A percentile compares a stretch with the other conserved stretches of the same genome.
Conservation (phyloP, 2,113 vertebrate genomes). For the Martes martes region DNA sequence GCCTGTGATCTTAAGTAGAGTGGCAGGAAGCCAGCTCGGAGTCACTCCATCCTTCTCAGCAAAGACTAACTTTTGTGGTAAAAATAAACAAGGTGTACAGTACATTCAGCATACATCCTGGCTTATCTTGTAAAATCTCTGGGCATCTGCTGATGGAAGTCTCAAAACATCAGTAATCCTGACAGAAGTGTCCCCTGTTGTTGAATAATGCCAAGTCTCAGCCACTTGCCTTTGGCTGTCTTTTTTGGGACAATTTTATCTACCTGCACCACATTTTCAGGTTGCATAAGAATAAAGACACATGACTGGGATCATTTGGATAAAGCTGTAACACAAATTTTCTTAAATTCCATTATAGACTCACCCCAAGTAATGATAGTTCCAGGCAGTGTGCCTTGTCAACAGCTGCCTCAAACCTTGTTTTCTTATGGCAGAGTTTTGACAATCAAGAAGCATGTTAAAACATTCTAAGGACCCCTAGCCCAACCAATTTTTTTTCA, state of each 20-base stretch:
- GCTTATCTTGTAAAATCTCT: background rate
- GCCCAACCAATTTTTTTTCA: background rate
- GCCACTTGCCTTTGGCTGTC: background rate
- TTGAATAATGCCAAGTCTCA: background rate
- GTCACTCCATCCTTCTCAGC: background rate
- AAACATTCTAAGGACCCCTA: background rate
- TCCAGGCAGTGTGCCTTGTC: background rate
- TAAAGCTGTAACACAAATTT: background rate
- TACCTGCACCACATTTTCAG: background rate
- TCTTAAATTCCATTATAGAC: background rate
- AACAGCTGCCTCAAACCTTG: background rate
- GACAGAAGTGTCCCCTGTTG: background rate
- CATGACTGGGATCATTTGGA: background rate
- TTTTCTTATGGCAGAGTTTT: background rate
- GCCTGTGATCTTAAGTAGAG: background rate
- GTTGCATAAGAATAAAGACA: background rate
- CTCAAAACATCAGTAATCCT: background rate
- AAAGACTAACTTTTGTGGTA: background rate
- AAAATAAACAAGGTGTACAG: background rate
- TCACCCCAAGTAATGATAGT: background rate
- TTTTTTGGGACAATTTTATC: background rate
- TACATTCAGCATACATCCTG: rapidly evolving
- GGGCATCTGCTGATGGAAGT: background rate
- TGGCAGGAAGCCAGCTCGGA: slow-evolving; percentile 39
- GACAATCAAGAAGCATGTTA: background rate